Base-by-base conservation (phyloP, 2,888 invertebrate species). In the Apocheima hispidaria region DNA sequence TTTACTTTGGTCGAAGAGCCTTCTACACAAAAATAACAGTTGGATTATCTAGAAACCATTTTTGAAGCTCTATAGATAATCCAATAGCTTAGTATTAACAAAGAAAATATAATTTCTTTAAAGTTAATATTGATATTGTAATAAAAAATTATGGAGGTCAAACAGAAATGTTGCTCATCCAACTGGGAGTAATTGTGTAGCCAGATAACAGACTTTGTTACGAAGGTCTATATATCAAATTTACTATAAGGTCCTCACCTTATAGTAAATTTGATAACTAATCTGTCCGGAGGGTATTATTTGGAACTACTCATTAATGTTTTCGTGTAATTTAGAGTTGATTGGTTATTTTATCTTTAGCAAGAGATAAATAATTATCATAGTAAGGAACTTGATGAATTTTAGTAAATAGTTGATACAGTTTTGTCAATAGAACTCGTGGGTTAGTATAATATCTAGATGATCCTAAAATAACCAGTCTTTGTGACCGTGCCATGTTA, bases 111-210 rank as follows among this genome's bases (percentile, higher is more conserved):
- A 20, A 9, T 21, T 14, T 41, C 4, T 30, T 10, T 5, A 14
- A n/a, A n/a, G n/a, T n/a, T n/a, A n/a, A n/a, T n/a, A n/a, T n/a
- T 18, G 30, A 35, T 28, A 28, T 51, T 36, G 38, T n/a, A 35
- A 50, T 50, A 20, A 50, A 36, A 58, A 14, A 44, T 58, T n/a
- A 50, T 58, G 16, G 57, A 58, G 57, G 50, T 51, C 57, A 18
- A 18, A 23, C 35, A 28, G n/a, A 2, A 20, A 30, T 16, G 10
- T 4, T 49, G 14, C 0, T 3, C 23, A 35, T 14, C 26, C 20
- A 21, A 35, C 26, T 51, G 38, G 26, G 38, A 50, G 26, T 51
- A 51, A 26, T 36, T 33, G 20, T 36, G 6, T 20, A 23, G 14
- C 26, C 12, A 51, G 10, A 36, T 38, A 50, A 38, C 18, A 38